These are phyloP conservation scores for Horisme vitalbata DNA, from an alignment of 2,888 invertebrate species.

Conservation along the genomic window DNA sequence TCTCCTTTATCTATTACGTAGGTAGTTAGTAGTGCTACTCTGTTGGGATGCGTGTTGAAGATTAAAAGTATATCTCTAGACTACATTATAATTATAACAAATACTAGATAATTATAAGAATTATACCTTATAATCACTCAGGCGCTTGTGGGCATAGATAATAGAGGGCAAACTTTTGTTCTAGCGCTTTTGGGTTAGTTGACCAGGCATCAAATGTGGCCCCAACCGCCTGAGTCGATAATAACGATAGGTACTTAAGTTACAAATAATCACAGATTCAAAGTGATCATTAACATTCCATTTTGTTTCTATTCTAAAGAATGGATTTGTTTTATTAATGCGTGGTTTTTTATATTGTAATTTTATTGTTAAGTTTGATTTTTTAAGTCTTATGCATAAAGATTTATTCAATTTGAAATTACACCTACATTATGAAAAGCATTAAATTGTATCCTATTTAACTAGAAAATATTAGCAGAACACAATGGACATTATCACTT, in stretches of 20 bases:
- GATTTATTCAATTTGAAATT: not conserved
- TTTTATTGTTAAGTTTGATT: conserved; percentile 36
- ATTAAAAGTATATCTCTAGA: conserved; percentile 31
- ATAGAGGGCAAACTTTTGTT: too few species aligned
- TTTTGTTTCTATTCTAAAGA: conserved; percentile 13
- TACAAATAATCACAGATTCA: conserved; percentile 53
- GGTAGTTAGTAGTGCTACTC: conserved; percentile 32
- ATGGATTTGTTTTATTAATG: conserved; percentile 11
- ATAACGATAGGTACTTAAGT: conserved; percentile 37
- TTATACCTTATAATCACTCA: too few species aligned
- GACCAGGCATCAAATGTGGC: too few species aligned
- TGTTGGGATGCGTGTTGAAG: conserved; percentile 26
- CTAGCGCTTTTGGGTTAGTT: too few species aligned
- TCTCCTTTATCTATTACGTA: too few species aligned
- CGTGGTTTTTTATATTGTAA: conserved; percentile 37
- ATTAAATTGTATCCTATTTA: too few species aligned
- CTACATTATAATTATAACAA: conserved; percentile 17
- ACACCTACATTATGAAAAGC: too few species aligned
- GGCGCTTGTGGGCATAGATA: too few species aligned
- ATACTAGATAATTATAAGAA: conserved; percentile 27
- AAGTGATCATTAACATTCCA: conserved; percentile 33
- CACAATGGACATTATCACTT: too few species aligned
- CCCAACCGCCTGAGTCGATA: too few species aligned
- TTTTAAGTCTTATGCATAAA: conserved; percentile 22
- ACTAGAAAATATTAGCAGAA: too few species aligned